phyloP scores from a whole-genome alignment of 2,797 vertebrate species.

The Sebastes aleutianus region DNA sequence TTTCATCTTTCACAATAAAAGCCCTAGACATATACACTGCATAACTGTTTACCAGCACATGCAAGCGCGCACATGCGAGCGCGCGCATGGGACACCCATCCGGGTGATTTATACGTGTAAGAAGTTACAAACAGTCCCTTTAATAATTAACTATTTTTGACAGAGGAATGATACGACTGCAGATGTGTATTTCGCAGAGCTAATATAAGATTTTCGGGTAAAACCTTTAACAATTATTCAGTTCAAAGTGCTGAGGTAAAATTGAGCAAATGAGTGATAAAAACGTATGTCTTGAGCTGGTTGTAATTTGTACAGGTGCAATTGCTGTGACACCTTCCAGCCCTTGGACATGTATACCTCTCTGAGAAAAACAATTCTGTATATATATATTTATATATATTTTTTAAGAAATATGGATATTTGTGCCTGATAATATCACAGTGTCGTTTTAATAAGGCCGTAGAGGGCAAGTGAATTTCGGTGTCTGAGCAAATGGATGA shows the following conservation, averaged over 20 bases:
- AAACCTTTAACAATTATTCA: background rate
- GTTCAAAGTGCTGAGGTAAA: background rate
- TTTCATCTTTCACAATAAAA: too few relatives aligned
- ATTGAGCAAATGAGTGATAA: background rate
- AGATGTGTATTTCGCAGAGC: too few relatives aligned
- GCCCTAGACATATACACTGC: too few relatives aligned
- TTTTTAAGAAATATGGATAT: conserved; percentile 44
- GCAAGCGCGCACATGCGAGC: too few relatives aligned
- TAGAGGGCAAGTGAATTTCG: conserved; percentile 45
- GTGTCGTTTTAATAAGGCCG: conserved; percentile 49
- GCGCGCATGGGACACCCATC: too few relatives aligned
- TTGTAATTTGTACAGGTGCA: background rate
- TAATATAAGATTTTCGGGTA: too few relatives aligned
- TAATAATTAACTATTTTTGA: too few relatives aligned
- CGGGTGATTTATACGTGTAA: too few relatives aligned
- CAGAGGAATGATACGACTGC: background rate
- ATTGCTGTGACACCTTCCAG: background rate
- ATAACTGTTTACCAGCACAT: too few relatives aligned
- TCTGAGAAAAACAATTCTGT: too few relatives aligned
- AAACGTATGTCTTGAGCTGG: background rate
- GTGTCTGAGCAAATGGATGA: conserved; percentile 39
- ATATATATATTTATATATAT: background rate
- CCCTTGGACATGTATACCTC: conserved; percentile 12
- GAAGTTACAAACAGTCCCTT: too few relatives aligned
- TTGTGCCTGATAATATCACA: conserved; percentile 45